Base-by-base conservation (phyloP, 2,113 vertebrate genomes). In the Etheostoma cragini region DNA sequence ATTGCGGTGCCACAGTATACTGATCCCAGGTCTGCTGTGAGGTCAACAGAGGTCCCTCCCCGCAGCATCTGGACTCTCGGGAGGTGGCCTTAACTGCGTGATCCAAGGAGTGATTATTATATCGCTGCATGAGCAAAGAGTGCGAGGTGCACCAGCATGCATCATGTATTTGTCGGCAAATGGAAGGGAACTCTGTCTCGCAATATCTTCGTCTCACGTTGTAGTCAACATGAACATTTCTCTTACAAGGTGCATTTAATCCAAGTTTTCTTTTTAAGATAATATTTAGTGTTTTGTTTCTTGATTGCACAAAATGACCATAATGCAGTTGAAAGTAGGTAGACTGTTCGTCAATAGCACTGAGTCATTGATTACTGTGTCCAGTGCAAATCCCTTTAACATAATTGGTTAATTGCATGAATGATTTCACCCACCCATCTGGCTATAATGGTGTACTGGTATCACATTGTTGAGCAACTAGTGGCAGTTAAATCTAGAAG, bases 21-120 rank as follows among this genome's bases (percentile, higher is more conserved):
- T 85, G 85, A 82, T 92, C 90, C 85, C 86, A 85, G 92, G 89
- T 91, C 88, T 81, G 78, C 80, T 69, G 71, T 21, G 86, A 87
- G 88, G 93, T 92, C 93, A 89, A 33, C 70, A 42, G 38, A 86
- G 85, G 82, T 87, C 79, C 53, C 53, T 78, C 64, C 87, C 85
- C 65, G 82, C 84, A 90, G 87, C 80, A 82, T 80, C 73, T 77
- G 84, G 80, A 67, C 65, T 87, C 81, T 80, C 87, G 10, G 78
- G 69, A 84, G 85, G 82, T 57, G 19, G 83, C 24, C 81, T 65
- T 57, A 72, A 73, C 78, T 26, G 79, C 76, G 56, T 67, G 81
- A 87, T 92, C 61, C 85, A 86, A 72, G 78, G 57, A 70, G 45
- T 81, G 85, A 83, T 87, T 85, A 76, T 88, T 78, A 85, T 83